A percentile compares a stretch with the other conserved stretches of the same genome.
Conservation (phyloP, 1,140 invertebrate species). For the Caligus rogercresseyi region DNA sequence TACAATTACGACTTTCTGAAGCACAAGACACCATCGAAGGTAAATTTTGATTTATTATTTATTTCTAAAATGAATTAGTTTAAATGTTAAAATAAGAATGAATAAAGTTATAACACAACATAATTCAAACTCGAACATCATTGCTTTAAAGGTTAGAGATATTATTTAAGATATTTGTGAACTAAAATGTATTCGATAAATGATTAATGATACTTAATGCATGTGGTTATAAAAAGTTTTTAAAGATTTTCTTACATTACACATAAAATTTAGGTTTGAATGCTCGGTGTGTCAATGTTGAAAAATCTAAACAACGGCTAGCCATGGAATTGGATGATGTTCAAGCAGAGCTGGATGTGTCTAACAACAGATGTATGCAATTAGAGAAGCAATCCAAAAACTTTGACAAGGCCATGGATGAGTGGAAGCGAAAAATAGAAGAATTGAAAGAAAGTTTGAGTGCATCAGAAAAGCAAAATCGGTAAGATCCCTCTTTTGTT, state of each 20-base stretch:
- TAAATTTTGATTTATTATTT: no score
- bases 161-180: no score
- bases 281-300: slow-evolving; percentile 53
- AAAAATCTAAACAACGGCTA: slow-evolving; percentile 92
- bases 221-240: no score
- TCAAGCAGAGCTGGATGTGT: slow-evolving; percentile 26
- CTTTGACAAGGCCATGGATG: slow-evolving; percentile 93
- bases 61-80: no score
- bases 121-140: no score
- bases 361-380: background rate
- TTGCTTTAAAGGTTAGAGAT: no score
- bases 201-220: no score
- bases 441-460: slow-evolving; percentile 91
- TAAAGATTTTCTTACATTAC: no score
- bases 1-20: slow-evolving; percentile 85
- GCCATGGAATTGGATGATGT: slow-evolving; percentile 94
- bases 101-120: no score
- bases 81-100: no score
- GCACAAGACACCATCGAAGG: slow-evolving; percentile 55
- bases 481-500: no score
- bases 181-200: no score
- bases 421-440: slow-evolving; percentile 83
- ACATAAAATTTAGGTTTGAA: slow-evolving; percentile 56
- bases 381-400: slow-evolving; percentile 96
- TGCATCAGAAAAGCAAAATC: slow-evolving; percentile 94